phyloP scores from a whole-genome alignment of 2,113 vertebrate species.

The human region GRCh38 chrX:107479001-107479500 shows the following conservation, averaged over 20 bases:
- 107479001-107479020: background rate
- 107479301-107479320: conserved; percentile 35
- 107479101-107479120: conserved; percentile 31
- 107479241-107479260: background rate
- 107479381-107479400: conserved; percentile 59
- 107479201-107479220: conserved; percentile 33
- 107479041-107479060: background rate
- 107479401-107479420: conserved; percentile 52
- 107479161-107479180: conserved; percentile 43
- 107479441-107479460: conserved; percentile 54
- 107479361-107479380: conserved; percentile 54
- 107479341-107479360: conserved; percentile 60
- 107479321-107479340: conserved; percentile 63
- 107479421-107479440: conserved; percentile 56
- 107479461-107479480: conserved; percentile 63
- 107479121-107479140: conserved; percentile 2
- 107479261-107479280: background rate
- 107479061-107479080: background rate
- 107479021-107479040: background rate
- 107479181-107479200: conserved; percentile 10
- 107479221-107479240: background rate
- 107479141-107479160: conserved; percentile 45
- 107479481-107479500: conserved; percentile 40
- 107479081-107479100: background rate
- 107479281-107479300: conserved; percentile 19